These are phyloP conservation scores for Teinopalpus imperialis DNA, from an alignment of 2,888 invertebrate genomes.

Conservation along the genomic window DNA sequence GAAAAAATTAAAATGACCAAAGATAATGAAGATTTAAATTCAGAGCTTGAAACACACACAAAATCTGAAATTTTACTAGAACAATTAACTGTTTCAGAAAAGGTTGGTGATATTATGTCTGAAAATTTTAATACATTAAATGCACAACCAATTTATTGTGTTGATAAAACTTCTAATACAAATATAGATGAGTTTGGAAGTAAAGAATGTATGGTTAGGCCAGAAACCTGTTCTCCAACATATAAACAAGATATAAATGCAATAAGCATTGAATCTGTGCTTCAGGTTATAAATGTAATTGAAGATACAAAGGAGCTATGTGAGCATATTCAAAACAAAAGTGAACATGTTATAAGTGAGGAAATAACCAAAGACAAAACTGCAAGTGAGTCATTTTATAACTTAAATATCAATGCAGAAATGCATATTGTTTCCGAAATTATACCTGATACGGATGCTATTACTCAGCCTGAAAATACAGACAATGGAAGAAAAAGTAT, in stretches of 20 bases:
- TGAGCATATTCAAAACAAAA: background rate
- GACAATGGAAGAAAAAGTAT: background rate
- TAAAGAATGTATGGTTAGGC: background rate
- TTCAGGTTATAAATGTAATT: background rate
- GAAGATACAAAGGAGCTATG: background rate
- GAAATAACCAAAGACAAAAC: no score
- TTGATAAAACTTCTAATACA: constrained; percentile 2
- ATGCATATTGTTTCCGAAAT: background rate
- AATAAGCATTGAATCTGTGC: background rate
- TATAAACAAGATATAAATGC: background rate
- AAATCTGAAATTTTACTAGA: no score
- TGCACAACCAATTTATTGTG: background rate
- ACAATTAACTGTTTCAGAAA: no score
- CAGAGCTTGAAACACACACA: no score
- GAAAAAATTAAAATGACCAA: no score
- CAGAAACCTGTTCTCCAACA: background rate
- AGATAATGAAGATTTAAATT: no score
- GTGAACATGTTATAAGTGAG: background rate
- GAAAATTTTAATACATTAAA: background rate
- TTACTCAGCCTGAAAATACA: background rate
- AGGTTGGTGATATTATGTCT: no score
- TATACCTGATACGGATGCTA: background rate
- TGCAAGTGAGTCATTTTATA: no score
- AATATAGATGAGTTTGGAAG: background rate
- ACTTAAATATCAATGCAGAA: background rate